phyloP scores from a whole-genome alignment of 2,113 vertebrate species.

The Rattus rattus region DNA sequence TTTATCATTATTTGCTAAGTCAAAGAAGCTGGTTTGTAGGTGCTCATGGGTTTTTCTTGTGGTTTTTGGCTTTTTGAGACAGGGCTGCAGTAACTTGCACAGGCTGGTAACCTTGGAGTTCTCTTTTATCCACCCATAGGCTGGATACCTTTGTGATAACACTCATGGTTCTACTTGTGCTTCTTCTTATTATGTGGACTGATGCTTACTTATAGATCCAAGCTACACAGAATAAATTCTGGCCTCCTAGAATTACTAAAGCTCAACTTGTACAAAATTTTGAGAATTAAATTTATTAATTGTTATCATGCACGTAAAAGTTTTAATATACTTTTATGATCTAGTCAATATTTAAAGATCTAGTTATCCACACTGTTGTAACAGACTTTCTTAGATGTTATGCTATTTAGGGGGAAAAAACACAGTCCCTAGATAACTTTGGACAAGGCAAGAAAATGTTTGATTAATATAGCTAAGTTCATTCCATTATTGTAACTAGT shows the following conservation, averaged over 20 bases:
- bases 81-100: neutral
- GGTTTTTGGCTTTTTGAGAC: neutral
- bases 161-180: neutral
- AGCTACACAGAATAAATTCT: neutral
- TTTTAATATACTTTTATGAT: neutral
- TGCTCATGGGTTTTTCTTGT: neutral
- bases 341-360: neutral
- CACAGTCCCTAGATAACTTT: neutral
- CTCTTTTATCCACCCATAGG: neutral
- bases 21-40: constrained; percentile 17
- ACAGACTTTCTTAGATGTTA: constrained; percentile 27
- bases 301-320: neutral
- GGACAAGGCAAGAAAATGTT: neutral
- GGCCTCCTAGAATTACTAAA: neutral
- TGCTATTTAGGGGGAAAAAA: constrained; percentile 1
- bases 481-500: neutral
- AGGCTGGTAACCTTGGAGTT: neutral
- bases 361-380: neutral
- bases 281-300: constrained; percentile 35
- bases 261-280: neutral
- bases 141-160: neutral
- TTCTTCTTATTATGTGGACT: neutral
- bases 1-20: neutral
- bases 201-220: constrained; percentile 5
- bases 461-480: constrained; percentile 38